Conservation (phyloP, 2,113 vertebrate species). For the Ophiodon elongatus region DNA sequence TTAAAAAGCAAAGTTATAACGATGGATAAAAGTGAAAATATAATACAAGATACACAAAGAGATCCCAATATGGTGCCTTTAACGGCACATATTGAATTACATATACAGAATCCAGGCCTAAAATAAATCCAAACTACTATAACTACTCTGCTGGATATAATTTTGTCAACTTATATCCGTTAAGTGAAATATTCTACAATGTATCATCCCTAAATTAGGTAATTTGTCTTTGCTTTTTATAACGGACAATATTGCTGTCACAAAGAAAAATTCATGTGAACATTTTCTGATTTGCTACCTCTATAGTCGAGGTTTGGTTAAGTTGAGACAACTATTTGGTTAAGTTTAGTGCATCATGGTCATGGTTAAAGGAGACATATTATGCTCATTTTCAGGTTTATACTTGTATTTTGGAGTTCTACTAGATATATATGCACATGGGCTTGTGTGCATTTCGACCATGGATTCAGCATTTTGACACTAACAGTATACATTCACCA, state of each 20-base stretch:
- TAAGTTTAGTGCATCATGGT: background rate
- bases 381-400: background rate
- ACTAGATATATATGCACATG: too few species aligned
- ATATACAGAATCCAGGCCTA: background rate
- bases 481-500: background rate
- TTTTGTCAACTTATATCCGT: background rate
- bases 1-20: conserved; percentile 34
- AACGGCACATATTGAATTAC: background rate
- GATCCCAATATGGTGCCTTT: background rate
- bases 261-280: background rate
- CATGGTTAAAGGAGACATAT: background rate
- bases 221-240: background rate
- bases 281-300: background rate
- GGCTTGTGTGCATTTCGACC: background rate
- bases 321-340: background rate
- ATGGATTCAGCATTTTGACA: background rate
- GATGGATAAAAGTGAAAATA: conserved; percentile 19
- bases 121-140: background rate
- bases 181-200: background rate
- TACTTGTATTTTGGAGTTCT: too few species aligned
- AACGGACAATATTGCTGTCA: background rate
- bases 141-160: background rate
- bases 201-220: background rate
- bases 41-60: background rate
- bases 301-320: background rate